A percentile compares a stretch with the other conserved stretches of the same genome.
Conservation (phyloP, 1,140 invertebrate genomes). For the Colletes gigas region DNA sequence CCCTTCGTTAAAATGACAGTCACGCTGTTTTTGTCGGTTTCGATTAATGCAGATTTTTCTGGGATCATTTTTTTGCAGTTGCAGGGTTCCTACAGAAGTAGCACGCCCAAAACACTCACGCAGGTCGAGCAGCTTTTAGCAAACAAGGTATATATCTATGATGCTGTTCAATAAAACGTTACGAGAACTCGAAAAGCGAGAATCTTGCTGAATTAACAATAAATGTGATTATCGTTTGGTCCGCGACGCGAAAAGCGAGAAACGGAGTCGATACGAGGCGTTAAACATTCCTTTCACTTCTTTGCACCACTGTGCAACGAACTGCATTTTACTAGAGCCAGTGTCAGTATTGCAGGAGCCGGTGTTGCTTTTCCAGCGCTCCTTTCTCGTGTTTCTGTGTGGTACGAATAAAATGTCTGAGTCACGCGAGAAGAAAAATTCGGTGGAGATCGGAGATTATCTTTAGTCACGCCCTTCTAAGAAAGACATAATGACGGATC, state of each 20-base stretch:
- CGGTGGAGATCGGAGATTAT: slow-evolving; percentile 9
- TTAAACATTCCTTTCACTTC: slow-evolving; percentile 34
- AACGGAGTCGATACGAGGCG: background rate
- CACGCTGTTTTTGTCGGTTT: background rate
- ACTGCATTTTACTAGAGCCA: background rate
- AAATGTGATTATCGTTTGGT: slow-evolving; percentile 1
- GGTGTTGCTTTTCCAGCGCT: background rate
- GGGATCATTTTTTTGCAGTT: slow-evolving; percentile 58
- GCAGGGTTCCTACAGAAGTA: slow-evolving; percentile 62
- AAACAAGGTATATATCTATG: slow-evolving; percentile 68
- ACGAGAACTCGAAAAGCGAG: background rate
- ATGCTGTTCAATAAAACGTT: no score
- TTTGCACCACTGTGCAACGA: background rate
- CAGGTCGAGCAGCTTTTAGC: slow-evolving; percentile 77
- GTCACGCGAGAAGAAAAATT: slow-evolving; percentile 13
- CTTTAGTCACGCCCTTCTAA: slow-evolving; percentile 9
- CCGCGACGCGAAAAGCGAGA: background rate
- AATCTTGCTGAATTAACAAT: background rate
- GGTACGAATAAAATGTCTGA: background rate
- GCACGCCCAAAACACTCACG: slow-evolving; percentile 75
- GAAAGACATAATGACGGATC: slow-evolving; percentile 32
- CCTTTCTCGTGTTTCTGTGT: slow-evolving; percentile 21
- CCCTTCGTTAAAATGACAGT: background rate
- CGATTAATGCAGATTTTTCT: background rate
- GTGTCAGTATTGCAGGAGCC: background rate